Conservation (phyloP, 2,113 vertebrate genomes). For the Myocastor coypus region DNA sequence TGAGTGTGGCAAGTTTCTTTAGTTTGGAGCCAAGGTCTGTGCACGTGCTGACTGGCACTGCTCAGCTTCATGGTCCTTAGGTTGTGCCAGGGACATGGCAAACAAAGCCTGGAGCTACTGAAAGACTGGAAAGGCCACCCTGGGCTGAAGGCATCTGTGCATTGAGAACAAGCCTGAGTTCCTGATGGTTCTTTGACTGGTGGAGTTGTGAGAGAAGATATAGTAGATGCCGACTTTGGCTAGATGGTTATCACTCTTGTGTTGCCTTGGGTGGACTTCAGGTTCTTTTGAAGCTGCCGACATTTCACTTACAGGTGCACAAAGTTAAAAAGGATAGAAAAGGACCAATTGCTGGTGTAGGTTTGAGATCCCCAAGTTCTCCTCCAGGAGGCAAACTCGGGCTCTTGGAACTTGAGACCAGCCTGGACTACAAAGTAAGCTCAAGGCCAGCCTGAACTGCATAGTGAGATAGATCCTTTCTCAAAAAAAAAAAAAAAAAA, state of each 20-base stretch:
- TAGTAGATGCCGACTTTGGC: background rate
- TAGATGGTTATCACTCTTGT: background rate
- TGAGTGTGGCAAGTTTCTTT: background rate
- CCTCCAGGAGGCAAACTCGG: slow-evolving; percentile 35
- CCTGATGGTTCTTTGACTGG: background rate
- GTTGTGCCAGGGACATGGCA: background rate
- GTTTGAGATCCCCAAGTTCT: background rate
- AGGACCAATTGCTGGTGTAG: background rate
- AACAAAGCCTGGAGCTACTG: background rate
- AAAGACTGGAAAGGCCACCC: background rate
- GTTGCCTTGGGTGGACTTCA: background rate
- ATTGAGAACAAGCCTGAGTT: background rate
- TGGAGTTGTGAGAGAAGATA: background rate
- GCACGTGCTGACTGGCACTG: background rate
- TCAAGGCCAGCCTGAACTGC: too few relatives aligned
- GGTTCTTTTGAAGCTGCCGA: background rate
- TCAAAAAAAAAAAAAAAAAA: too few relatives aligned
- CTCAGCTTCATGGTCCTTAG: background rate
- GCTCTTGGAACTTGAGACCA: background rate
- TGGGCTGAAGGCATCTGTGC: background rate
- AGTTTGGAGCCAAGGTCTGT: background rate
- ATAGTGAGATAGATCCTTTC: too few relatives aligned
- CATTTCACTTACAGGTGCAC: slow-evolving; percentile 3
- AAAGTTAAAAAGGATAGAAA: background rate
- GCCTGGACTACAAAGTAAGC: too few relatives aligned